Conservation (phyloP, 2,888 invertebrate species). For the Drepana falcataria region DNA sequence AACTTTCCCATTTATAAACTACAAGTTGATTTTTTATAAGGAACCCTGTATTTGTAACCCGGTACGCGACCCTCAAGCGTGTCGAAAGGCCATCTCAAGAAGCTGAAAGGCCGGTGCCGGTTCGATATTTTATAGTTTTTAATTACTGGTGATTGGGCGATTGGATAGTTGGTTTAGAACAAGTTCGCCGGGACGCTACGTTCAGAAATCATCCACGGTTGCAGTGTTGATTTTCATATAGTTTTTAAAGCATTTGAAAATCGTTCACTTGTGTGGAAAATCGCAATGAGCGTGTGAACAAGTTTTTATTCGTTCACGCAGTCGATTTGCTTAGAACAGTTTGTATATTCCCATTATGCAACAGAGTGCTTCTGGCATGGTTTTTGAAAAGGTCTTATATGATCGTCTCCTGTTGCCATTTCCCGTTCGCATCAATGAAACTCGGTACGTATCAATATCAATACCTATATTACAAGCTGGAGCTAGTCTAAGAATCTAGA, state of each 20-base stretch:
- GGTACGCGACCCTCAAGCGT: constrained; percentile 37
- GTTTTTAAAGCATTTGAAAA: constrained; percentile 4
- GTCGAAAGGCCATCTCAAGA: constrained; percentile 71
- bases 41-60: constrained; percentile 34
- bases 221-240: constrained; percentile 29
- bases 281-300: not conserved
- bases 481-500: no score
- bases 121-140: constrained; percentile 72
- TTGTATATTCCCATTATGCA: no score
- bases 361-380: no score
- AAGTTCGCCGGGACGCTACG: constrained; percentile 9
- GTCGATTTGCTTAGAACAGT: constrained; percentile 2
- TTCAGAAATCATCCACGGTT: constrained; percentile 11
- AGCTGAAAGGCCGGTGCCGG: constrained; percentile 66
- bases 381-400: no score
- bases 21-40: constrained; percentile 31
- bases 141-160: constrained; percentile 68
- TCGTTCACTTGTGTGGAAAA: not conserved
- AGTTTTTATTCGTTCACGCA: constrained; percentile 8
- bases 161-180: constrained; percentile 28
- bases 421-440: no score
- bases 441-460: no score
- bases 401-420: no score
- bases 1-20: no score
- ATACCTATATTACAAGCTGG: no score